These are phyloP conservation scores for Sitta europaea DNA, from an alignment of 2,113 vertebrate genomes.

Conservation along the genomic window DNA sequence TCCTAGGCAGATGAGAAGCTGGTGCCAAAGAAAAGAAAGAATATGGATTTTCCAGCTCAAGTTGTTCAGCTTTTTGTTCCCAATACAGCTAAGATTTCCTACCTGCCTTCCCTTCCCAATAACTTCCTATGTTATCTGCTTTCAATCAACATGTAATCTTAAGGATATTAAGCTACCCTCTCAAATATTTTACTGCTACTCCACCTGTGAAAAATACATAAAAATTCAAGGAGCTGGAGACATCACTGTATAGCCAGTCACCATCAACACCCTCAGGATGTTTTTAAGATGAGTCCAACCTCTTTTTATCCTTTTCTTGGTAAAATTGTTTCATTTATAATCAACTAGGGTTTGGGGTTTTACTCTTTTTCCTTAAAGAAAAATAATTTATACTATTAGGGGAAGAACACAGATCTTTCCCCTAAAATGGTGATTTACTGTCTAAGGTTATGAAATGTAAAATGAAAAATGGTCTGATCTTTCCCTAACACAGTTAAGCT, in stretches of 20 bases:
- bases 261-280: background rate
- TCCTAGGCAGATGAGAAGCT: background rate
- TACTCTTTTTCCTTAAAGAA: background rate
- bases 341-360: background rate
- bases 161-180: background rate
- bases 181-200: background rate
- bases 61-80: background rate
- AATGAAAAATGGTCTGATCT: background rate
- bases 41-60: background rate
- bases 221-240: background rate
- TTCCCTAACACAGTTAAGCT: background rate
- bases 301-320: background rate
- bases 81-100: background rate
- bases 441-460: background rate
- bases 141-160: background rate
- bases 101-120: background rate
- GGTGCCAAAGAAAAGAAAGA: background rate
- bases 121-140: background rate
- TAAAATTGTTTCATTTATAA: background rate
- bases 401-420: background rate
- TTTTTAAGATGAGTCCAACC: background rate
- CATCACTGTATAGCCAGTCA: background rate
- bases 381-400: background rate
- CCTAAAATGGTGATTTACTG: background rate
- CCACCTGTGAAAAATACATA: background rate